Evolutionary conservation across 2,113 vertebrate species (phyloP).

Genomic region (Oncorhynchus keta): DNA sequence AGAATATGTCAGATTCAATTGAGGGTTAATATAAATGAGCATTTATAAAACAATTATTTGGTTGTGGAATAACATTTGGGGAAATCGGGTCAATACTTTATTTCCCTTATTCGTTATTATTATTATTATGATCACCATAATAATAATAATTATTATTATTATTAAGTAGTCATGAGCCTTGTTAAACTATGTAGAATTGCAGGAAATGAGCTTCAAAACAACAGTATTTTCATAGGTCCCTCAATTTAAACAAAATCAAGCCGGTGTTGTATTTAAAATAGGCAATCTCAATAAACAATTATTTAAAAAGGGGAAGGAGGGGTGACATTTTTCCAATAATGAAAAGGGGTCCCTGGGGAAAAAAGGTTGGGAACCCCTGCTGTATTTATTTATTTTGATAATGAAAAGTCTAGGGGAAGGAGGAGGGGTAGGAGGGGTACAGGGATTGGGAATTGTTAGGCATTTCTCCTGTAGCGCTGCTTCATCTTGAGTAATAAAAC

Average conservation of each 20-base stretch:
- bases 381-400: neutral
- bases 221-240: neutral
- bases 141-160: too few species aligned
- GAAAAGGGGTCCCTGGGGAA: too few species aligned
- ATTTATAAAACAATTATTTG: neutral
- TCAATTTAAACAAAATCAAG: neutral
- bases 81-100: too few species aligned
- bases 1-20: too few species aligned
- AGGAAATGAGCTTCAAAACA: neutral
- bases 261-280: neutral
- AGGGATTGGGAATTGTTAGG: neutral
- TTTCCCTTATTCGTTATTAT: too few species aligned
- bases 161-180: too few species aligned
- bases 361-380: too few species aligned
- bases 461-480: constrained; percentile 1
- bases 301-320: neutral
- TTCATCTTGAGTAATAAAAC: neutral
- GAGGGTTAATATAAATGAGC: too few species aligned
- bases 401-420: neutral
- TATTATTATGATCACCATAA: too few species aligned
- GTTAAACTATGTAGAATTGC: too few species aligned
- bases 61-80: neutral
- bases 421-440: neutral
- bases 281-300: neutral
- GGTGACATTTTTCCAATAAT: neutral